Evolutionary conservation across 2,888 invertebrate species (phyloP), one percentile per base, ranked within the genome.

Genomic region (Phorcus lineatus): DNA sequence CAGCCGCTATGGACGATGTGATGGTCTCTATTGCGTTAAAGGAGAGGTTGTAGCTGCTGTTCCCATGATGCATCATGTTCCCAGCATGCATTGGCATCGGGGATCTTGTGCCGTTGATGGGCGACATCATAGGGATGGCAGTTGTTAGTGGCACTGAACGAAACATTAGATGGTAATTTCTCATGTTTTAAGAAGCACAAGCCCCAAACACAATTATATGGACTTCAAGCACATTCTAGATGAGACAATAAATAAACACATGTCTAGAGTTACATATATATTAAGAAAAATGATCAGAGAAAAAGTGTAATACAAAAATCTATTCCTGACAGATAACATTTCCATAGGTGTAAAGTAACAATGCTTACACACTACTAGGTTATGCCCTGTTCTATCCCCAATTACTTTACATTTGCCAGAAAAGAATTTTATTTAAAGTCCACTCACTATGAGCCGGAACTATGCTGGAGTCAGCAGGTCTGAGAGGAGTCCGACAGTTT

Each of bases 1-100:
- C 92, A 54, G 86, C 86, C 57, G 90, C 90, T 55, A 92, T 91
- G 70, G 90, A 86, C 17, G 88, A 86, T 40, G 91, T 88, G 4
- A 90, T 88, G 54, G 83, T 79, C 24, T 88, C 87, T 13, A 89
- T 85, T 28, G 88, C 84, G 54, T 88, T 88, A 0, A 87, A 80
- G n/a, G 86, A 84, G 17, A 80, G 55, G 67, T 76, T 36, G 24
- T 66, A 19, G 28, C 40, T 40, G 75, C 70, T 7, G 19, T 54
- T 47, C 28, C 36, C 47, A 77, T 57, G 24, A 66, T 31, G 47
- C 16, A 70, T 70, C 36, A 70, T 70, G 70, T 19, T 40, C 31
- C 36, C 31, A 36, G 70, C 40, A 31, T 19, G 70, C 70, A 70
- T 70, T 22, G 57, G 22, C 24, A 19, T 24, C n/a, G 70, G 70